phyloP scores from a whole-genome alignment of 2,797 vertebrate species.

The Setipinna tenuifilis region DNA sequence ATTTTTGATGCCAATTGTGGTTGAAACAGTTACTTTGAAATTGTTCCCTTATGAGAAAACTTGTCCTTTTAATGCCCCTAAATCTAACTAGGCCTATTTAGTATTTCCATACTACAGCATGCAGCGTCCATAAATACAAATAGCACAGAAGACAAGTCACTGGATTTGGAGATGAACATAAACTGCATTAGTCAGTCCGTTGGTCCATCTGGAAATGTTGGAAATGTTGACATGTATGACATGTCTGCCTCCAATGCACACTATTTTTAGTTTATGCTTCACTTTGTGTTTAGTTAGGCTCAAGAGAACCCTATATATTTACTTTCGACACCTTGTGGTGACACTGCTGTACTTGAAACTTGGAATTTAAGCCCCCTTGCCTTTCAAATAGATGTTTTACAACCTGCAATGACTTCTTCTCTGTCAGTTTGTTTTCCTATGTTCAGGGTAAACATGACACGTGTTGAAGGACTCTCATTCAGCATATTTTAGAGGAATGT shows the following conservation, averaged over 20 bases:
- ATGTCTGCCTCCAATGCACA: conserved; percentile 36
- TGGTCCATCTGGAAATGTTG: conserved; percentile 50
- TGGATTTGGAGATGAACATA: too few relatives aligned
- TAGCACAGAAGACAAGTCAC: too few relatives aligned
- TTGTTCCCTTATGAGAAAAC: too few relatives aligned
- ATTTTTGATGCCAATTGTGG: too few relatives aligned
- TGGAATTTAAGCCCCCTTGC: conserved; percentile 64
- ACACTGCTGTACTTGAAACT: conserved; percentile 58
- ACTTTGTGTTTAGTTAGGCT: conserved; percentile 59
- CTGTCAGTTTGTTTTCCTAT: conserved; percentile 67
- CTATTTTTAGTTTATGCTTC: conserved; percentile 50
- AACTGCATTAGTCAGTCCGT: conserved; percentile 10
- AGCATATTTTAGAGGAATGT: conserved; percentile 60
- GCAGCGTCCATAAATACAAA: too few relatives aligned
- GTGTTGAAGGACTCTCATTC: conserved; percentile 71
- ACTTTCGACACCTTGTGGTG: conserved; percentile 67
- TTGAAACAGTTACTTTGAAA: too few relatives aligned
- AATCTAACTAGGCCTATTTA: too few relatives aligned
- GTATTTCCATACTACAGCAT: too few relatives aligned
- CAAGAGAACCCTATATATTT: conserved; percentile 65
- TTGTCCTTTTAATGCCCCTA: too few relatives aligned
- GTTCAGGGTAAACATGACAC: conserved; percentile 69
- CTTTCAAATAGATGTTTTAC: conserved; percentile 62
- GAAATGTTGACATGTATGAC: conserved; percentile 52
- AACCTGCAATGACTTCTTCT: conserved; percentile 60